These are phyloP conservation scores for Hypomecis atomaria DNA, from an alignment of 2,888 invertebrate species.

Conservation along the genomic window DNA sequence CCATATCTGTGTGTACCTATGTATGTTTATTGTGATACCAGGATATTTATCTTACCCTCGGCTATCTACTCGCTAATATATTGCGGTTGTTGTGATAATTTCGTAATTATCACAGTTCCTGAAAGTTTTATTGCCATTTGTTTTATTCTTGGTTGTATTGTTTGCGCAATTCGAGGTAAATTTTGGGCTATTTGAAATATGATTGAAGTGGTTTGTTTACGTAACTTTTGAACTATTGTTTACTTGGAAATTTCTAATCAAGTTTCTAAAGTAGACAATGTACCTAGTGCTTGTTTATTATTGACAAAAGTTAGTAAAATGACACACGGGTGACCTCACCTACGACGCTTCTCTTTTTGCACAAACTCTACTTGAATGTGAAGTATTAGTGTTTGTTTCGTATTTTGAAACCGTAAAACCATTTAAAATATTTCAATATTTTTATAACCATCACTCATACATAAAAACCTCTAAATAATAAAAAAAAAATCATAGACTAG, in stretches of 20 bases:
- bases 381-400: too few species aligned
- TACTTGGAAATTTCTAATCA: neutral
- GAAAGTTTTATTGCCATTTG: constrained; percentile 29
- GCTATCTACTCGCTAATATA: constrained; percentile 44
- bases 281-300: too few species aligned
- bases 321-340: too few species aligned
- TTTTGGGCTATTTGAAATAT: constrained; percentile 4
- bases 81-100: constrained; percentile 42
- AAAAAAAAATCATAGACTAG: too few species aligned
- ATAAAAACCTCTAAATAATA: too few species aligned
- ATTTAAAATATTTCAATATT: too few species aligned
- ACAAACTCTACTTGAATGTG: too few species aligned
- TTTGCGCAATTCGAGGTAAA: constrained; percentile 1
- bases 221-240: neutral
- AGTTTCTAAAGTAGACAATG: too few species aligned
- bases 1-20: constrained; percentile 32
- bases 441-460: too few species aligned
- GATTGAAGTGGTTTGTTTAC: neutral
- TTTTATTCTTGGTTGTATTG: constrained; percentile 26
- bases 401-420: too few species aligned
- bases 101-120: constrained; percentile 39
- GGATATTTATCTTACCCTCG: constrained; percentile 41
- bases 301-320: too few species aligned
- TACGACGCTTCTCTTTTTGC: too few species aligned
- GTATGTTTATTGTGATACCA: constrained; percentile 27